Evolutionary conservation across 2,797 vertebrate genomes (phyloP), one percentile per base, ranked within the genome.

Genomic region (Corythornis leucogaster): DNA sequence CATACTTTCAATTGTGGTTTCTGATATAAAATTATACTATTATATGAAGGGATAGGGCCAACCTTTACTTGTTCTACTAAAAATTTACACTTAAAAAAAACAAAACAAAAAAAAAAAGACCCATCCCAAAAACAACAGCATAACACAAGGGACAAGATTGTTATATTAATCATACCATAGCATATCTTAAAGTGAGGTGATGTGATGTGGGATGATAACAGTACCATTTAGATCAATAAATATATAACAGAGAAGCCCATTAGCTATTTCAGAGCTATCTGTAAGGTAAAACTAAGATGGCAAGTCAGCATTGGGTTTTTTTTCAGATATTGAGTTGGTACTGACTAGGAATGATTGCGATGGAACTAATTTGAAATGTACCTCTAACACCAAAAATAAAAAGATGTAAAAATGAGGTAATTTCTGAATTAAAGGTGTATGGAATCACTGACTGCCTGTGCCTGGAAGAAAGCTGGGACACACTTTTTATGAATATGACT

Each of bases 121-220:
- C 14, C 1, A 17, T 2, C 1, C 5, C 6, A 68, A 38, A 19
- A 12, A 0, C 1, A 54, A 58, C 33, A 1, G 77, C 58, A 33
- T 53, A 8, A 1, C 5, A 21, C 11, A 40, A 48, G 6, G 11
- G 12, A 54, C 11, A 62, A 45, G 12, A 67, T 66, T 93, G n/a
- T 42, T 81, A 28, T 46, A 86, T 62, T 70, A n/a, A 53, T 94
- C 61, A 51, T 33, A 80, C 24, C 31, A 68, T 9, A 83, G 16
- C 38, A 54, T 77, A 66, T 58, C 51, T 58, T 73, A 40, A 93
- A 57, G 26, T 40, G 46, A 43, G 9, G 4, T 55, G 5, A 55
- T 8, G 28, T 46, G 46, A 40, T 69, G 4, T 59, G 28, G 13
- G 82, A 35, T 51, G 40, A 68, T 61, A 71, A 57, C 6, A 43